Evolutionary conservation across 1,140 invertebrate species (phyloP).

Genomic region (Cydia splendana): DNA sequence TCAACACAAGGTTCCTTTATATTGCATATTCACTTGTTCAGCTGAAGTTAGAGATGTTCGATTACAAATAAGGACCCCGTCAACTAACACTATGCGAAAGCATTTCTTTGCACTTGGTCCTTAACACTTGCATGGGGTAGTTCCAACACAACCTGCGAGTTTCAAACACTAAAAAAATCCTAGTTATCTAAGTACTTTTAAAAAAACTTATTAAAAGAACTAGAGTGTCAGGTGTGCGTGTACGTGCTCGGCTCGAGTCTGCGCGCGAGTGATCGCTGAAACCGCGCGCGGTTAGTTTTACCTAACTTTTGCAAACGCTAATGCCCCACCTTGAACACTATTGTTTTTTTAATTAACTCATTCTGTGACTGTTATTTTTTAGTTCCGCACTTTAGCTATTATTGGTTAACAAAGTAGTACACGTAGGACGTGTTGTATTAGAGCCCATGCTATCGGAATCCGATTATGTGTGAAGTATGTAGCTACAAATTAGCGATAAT

Average conservation of each 20-base stretch:
- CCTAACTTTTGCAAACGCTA: conserved; percentile 46
- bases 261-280: conserved; percentile 47
- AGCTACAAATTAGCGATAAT: neutral
- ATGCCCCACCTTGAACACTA: conserved; percentile 56
- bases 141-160: neutral
- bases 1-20: conserved; percentile 47
- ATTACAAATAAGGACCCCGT: conserved; percentile 55
- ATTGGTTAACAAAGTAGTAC: conserved; percentile 41
- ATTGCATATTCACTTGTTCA: conserved; percentile 49
- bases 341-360: conserved; percentile 61
- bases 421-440: conserved; percentile 6
- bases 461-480: neutral
- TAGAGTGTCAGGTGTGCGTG: conserved; percentile 34
- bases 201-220: conserved; percentile 13
- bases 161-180: neutral
- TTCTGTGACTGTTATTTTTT: conserved; percentile 52
- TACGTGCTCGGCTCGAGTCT: conserved; percentile 49
- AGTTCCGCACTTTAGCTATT: conserved; percentile 42
- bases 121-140: conserved; percentile 53
- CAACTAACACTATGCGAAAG: conserved; percentile 62
- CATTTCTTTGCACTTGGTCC: conserved; percentile 65
- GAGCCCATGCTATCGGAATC: neutral
- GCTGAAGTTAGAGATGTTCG: conserved; percentile 36
- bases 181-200: neutral
- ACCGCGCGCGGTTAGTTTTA: conserved; percentile 51